A percentile compares a stretch with the other conserved stretches of the same genome.
phyloP scores from a whole-genome alignment of 1,140 invertebrate genomes.

The Anastrepha ludens region DNA sequence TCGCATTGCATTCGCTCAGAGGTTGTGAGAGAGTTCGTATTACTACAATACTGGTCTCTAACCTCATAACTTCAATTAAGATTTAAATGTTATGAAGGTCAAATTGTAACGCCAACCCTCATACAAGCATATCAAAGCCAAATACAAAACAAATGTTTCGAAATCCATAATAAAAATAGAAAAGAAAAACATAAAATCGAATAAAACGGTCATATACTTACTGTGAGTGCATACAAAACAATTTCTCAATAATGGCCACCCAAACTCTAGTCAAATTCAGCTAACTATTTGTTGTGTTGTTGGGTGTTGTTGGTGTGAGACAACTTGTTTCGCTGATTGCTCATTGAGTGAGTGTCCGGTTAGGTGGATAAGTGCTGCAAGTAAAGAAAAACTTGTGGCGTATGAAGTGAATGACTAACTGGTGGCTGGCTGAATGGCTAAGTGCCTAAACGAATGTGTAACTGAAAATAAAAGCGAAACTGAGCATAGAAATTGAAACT shows the following conservation, averaged over 20 bases:
- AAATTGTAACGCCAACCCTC: no score
- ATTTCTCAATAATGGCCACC: slow-evolving; percentile 29
- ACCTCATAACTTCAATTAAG: background rate
- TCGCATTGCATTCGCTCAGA: background rate
- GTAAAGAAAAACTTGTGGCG: background rate
- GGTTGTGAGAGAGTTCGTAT: slow-evolving; percentile 17
- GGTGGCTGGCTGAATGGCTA: background rate
- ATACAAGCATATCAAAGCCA: background rate
- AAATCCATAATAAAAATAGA: background rate
- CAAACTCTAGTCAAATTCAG: slow-evolving; percentile 8
- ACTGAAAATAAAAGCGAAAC: slow-evolving; percentile 48
- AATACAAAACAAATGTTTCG: background rate
- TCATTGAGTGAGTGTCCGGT: slow-evolving; percentile 33
- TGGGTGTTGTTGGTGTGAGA: slow-evolving; percentile 19
- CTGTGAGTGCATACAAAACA: background rate
- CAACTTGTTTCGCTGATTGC: slow-evolving; percentile 31
- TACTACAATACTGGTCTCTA: background rate
- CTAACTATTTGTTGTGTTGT: background rate
- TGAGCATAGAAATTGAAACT: slow-evolving; percentile 44
- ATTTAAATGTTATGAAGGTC: background rate
- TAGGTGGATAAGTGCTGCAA: background rate
- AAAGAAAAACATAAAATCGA: background rate
- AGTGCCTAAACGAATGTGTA: slow-evolving; percentile 34
- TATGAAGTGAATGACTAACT: background rate
- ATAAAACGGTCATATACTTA: background rate